Evolutionary conservation across 2,888 invertebrate genomes (phyloP).

Genomic region (Octonoba sinensis): DNA sequence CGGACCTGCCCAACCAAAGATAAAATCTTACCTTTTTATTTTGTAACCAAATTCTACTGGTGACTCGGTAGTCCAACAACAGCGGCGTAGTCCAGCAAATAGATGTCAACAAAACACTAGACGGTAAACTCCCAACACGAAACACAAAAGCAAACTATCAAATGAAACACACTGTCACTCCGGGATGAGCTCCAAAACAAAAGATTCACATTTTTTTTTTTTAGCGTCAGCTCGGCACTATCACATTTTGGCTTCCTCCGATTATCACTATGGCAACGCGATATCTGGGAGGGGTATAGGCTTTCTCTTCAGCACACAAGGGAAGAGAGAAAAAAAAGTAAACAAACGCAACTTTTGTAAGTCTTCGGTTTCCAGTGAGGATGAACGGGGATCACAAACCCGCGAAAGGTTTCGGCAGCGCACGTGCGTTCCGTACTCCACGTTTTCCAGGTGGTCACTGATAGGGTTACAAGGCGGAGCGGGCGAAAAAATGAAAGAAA

Average conservation of each 20-base stretch:
- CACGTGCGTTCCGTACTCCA: conserved; percentile 18
- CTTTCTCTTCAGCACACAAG: not conserved
- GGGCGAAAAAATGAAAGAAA: conserved; percentile 13
- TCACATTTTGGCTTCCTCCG: conserved; percentile 45
- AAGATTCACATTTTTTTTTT: not conserved
- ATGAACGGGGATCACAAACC: not conserved
- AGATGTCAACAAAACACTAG: too few species aligned
- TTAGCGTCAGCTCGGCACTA: not conserved
- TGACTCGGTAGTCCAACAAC: too few species aligned
- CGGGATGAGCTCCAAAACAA: not conserved
- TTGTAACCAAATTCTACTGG: too few species aligned
- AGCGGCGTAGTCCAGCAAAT: too few species aligned
- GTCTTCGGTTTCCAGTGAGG: conserved; percentile 13
- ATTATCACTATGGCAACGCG: conserved; percentile 37
- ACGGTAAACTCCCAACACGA: too few species aligned
- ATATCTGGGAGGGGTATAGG: conserved; percentile 28
- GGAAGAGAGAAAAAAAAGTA: not conserved
- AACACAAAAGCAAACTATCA: not conserved
- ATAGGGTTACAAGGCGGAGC: conserved; percentile 37
- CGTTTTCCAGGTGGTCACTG: conserved; percentile 56
- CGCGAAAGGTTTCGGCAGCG: conserved; percentile 1
- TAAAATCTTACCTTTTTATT: too few species aligned
- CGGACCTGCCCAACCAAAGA: too few species aligned
- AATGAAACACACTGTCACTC: not conserved
- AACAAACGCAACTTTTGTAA: not conserved